phyloP scores from a whole-genome alignment of 2,113 vertebrate species.

The Echinops telfairi region DNA sequence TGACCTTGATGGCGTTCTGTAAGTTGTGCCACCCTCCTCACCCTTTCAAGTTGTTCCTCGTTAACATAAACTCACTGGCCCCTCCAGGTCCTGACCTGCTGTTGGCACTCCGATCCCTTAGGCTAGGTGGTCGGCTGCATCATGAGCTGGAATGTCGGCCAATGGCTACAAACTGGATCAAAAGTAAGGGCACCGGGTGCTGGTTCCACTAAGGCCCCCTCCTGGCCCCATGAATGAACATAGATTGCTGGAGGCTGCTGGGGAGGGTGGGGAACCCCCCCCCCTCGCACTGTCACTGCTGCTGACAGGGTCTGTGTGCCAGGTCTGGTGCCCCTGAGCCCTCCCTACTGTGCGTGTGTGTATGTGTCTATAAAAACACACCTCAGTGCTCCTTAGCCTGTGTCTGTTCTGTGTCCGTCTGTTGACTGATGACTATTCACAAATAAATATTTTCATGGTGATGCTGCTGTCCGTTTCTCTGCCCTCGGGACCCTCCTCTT shows the following conservation, averaged over 20 bases:
- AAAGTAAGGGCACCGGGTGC: rapidly evolving
- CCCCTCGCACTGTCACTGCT: neutral
- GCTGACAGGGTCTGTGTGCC: rapidly evolving
- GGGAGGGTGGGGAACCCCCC: too few relatives aligned
- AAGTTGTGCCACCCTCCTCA: neutral
- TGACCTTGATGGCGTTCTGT: neutral
- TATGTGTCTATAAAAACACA: neutral
- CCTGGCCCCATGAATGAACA: neutral
- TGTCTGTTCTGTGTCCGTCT: conserved; percentile 3
- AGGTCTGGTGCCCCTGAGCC: neutral
- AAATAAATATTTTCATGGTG: conserved; percentile 70
- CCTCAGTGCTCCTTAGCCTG: neutral
- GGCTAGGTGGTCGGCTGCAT: neutral
- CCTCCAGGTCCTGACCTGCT: neutral
- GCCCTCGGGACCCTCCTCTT: rapidly evolving
- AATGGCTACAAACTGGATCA: neutral
- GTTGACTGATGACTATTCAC: neutral
- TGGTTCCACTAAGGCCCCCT: neutral
- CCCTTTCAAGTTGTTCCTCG: neutral
- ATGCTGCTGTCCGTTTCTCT: too few relatives aligned
- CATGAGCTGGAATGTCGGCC: rapidly evolving
- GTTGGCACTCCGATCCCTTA: neutral
- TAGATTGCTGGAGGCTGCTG: rapidly evolving
- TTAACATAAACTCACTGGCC: neutral
- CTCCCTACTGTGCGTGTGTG: rapidly evolving